Percentiles rank a stretch among this genome's conserved stretches.
Conservation (phyloP, 2,797 vertebrate species). For the Heterohyrax brucei region DNA sequence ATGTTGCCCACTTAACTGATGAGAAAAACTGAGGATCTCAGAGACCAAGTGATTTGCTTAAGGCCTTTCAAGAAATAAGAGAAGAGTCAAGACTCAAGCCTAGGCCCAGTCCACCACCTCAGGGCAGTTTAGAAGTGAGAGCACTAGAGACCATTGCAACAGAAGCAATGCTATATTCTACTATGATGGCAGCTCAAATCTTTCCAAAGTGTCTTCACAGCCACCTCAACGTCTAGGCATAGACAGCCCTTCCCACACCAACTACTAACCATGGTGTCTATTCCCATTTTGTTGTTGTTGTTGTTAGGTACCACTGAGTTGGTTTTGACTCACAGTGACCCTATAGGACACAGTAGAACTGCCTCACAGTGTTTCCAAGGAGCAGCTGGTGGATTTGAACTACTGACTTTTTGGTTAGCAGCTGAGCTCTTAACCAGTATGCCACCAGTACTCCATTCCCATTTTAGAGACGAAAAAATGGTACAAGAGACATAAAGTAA, state of each 20-base stretch:
- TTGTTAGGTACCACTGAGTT: too few relatives aligned
- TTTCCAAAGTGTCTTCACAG: constrained; percentile 28
- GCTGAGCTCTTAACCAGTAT: too few relatives aligned
- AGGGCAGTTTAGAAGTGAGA: background rate
- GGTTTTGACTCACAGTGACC: too few relatives aligned
- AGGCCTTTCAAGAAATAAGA: background rate
- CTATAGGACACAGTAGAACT: too few relatives aligned
- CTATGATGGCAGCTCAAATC: background rate
- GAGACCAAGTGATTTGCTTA: background rate
- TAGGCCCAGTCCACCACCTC: background rate
- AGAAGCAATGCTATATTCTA: too few relatives aligned
- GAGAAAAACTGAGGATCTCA: constrained; percentile 14
- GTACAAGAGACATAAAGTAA: background rate
- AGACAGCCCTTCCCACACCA: background rate
- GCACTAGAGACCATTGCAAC: fast-evolving
- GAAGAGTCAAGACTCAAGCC: background rate
- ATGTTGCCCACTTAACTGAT: background rate
- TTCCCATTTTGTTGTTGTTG: background rate
- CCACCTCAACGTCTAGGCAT: background rate
- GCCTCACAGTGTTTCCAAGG: too few relatives aligned
- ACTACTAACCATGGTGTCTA: background rate
- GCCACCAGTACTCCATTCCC: background rate
- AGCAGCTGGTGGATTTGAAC: too few relatives aligned
- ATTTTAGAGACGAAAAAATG: constrained; percentile 47
- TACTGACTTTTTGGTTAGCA: too few relatives aligned